Base-by-base conservation (phyloP, 2,888 invertebrate genomes). In the Rhingia rostrata region DNA sequence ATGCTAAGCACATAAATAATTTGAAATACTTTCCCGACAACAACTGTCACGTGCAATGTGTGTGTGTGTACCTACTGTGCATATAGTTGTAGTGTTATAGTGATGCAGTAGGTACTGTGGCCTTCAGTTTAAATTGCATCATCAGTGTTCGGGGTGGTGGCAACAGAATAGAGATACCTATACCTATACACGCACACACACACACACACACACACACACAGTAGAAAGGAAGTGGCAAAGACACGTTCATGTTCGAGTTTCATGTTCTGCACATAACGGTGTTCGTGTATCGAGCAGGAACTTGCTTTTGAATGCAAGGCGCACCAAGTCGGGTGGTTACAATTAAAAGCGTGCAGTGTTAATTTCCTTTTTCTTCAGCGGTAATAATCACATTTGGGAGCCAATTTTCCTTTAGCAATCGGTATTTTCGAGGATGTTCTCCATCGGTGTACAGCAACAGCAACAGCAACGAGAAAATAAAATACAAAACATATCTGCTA, bases 1-100 rank as follows among this genome's bases (percentile, higher is more conserved):
- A 82, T 82, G 77, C 82, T 35, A 61, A 77, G 81, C 77, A 77
- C 70, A 82, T 82, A 77, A 77, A 77, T 77, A 72, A 77, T 77
- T 75, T 77, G 54, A 82, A 72, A 66, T 82, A 60, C 64, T 82
- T 70, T 61, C 47, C 60, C 70, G 58, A 77, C 51, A 72, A 66
- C 69, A 69, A 66, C 64, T 60, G 64, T 60, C 49, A 53, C 64
- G 64, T 82, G 66, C 51, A 60, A 33, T 49, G 22, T 66, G 60
- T 53, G 47, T 51, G n/a, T 6, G 33, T 6, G n/a, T n/a, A 30
- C 9, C 0, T 45, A 10, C 2, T 3, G 32, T 74, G 39, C 30
- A 22, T 30, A 49, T 30, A 7, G 10, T 30, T 45, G 6, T 37
- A 4, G 1, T 9, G 49, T 30, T 45, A 56, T 47, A 54, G 10